Base-by-base conservation (phyloP, 2,113 vertebrate genomes). In the Aleadryas rufinucha region DNA sequence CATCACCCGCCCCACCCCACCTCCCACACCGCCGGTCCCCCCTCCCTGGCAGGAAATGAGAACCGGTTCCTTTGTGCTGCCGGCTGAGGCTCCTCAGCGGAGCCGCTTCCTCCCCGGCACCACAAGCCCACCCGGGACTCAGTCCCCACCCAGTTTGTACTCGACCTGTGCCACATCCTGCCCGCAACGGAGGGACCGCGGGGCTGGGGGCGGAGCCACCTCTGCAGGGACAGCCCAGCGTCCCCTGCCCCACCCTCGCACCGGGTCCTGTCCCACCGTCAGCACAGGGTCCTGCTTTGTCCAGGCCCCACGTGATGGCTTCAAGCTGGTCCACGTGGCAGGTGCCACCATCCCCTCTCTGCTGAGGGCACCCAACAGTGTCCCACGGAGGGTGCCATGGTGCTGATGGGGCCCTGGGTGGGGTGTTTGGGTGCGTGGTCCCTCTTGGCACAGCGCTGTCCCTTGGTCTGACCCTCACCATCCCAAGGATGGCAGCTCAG, bases 131-230 rank as follows among this genome's bases (percentile, higher is more conserved):
- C 77, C 37, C 4, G 37, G 53, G 37, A 33, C 0, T 6, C 35
- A n/a, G 88, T 37, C 85, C 26, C 90, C 83, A 50, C 93, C 94
- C 94, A 53, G 56, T 64, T 66, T 82, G 52, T 76, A 68, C 65
- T 64, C 71, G 0, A 65, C 10, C 47, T 1, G 11, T 39, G 90
- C 92, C 94, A 94, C 95, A 97, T 97, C 96, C 95, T 97, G 81
- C 84, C 18, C 2, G 3, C 2, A 4, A 28, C 59, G 71, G 45
- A 8, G 56, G 84, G 35, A 18, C 59, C 2, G 1, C 0, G 2
- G 54, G 77, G 24, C 47, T 64, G 0, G 8, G 49, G 66, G 50
- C 84, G 60, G 17, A 39, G 45, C 31, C 75, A 37, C 61, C 89
- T 61, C 45, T 5, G 0, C 1, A 9, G 84, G 11, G 47, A 61